Evolutionary conservation across 2,888 invertebrate genomes (phyloP), one percentile per base, ranked within the genome.

Genomic region (Malachius bipustulatus): DNA sequence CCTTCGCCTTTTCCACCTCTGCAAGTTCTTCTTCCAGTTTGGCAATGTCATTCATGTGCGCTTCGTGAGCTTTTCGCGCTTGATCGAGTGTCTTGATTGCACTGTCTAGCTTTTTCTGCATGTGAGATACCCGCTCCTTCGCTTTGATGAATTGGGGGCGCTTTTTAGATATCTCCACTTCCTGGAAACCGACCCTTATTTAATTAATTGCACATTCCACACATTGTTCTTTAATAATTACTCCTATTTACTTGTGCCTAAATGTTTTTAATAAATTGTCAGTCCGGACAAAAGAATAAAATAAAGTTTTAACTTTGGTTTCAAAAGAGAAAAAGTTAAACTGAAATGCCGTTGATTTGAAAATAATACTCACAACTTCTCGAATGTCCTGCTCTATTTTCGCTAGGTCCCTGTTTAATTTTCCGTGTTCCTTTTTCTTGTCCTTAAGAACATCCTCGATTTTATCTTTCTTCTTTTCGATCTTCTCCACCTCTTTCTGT

Each of bases 141-240:
- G 94, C 89, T 62, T 96, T 96, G 34, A 97, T 96, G 59, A 91
- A 96, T 2, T 88, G 79, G 0, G 97, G 97, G 35, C 89, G 75
- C 56, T 93, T 93, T 57, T 91, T 93, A 44, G 90, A 87, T 46
- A 96, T 77, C 57, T 94, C 91, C 0, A 84, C 82, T 71, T 96
- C 94, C 82, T 83, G 43, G 6, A 54, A 50, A 41, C 24, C 6
- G 6, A 19, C 24, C 24, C 6, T 19, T 19, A 19, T 19, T 19
- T 19, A 19, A 8, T 19, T 6, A 8, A 19, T 19, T 19, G 24
- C n/a, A 19, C 24, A 8, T 19, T 19, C n/a, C n/a, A 19, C 24
- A n/a, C n/a, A n/a, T n/a, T n/a, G n/a, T n/a, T n/a, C n/a, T n/a
- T n/a, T n/a, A n/a, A n/a, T n/a, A n/a, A n/a, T n/a, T n/a, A n/a